phyloP scores from a whole-genome alignment of 92 coral and sea anemone genomes.

The Paramuricea clavata region DNA sequence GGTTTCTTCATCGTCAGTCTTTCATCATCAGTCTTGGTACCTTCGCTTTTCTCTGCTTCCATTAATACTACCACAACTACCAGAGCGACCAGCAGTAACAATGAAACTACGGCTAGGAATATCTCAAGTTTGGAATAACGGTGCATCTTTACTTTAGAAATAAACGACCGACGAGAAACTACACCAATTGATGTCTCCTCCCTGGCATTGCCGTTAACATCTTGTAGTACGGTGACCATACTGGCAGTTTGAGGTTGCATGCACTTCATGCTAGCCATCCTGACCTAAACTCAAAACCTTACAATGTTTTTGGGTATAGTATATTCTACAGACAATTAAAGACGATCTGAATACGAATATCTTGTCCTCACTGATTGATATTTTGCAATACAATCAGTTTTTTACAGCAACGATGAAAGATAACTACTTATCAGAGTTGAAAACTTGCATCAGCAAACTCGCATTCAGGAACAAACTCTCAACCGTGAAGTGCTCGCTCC shows the following conservation, averaged over 20 bases:
- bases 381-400: slow-evolving; percentile 13
- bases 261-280: slow-evolving; percentile 29
- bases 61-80: neutral
- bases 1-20: neutral
- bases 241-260: slow-evolving; percentile 28
- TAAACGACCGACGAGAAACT: slow-evolving; percentile 7
- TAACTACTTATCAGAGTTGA: neutral
- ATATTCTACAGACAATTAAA: neutral
- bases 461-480: neutral
- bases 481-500: no score
- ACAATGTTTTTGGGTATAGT: neutral
- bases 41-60: neutral
- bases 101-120: neutral
- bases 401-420: slow-evolving; percentile 10
- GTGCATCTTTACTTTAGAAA: neutral
- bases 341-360: neutral
- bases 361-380: slow-evolving; percentile 4
- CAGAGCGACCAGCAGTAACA: slow-evolving; percentile 15
- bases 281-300: neutral
- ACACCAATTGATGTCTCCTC: neutral
- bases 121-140: slow-evolving; percentile 32
- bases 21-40: neutral
- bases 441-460: neutral
- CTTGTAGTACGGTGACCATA: neutral
- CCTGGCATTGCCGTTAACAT: neutral